These are phyloP conservation scores for Mellilla xanthometata DNA, from an alignment of 2,888 invertebrate species.

Conservation along the genomic window DNA sequence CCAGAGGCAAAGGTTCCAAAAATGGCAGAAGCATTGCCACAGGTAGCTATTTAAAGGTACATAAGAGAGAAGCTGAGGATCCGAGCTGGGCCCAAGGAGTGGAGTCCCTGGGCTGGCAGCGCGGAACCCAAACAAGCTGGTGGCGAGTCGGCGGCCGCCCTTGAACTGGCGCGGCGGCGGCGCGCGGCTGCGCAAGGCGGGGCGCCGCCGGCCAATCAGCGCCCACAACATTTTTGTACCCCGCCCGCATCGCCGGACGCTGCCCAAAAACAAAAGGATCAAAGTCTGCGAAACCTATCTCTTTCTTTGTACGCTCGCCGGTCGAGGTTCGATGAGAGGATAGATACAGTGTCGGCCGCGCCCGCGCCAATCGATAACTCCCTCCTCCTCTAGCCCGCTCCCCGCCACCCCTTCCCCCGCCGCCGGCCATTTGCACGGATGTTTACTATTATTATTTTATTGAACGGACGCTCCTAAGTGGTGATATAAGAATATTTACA, in stretches of 20 bases:
- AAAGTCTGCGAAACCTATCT: slow-evolving; percentile 83
- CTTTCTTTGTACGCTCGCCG: slow-evolving; percentile 80
- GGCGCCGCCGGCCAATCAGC: slow-evolving; percentile 78
- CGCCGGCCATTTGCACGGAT: slow-evolving; percentile 81
- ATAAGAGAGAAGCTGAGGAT: too few relatives aligned
- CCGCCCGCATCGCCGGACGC: slow-evolving; percentile 81
- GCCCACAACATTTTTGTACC: slow-evolving; percentile 80
- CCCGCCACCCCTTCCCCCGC: slow-evolving; percentile 42
- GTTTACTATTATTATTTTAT: slow-evolving; percentile 83
- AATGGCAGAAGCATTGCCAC: too few relatives aligned
- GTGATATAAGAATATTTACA: slow-evolving; percentile 74
- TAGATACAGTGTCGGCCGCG: slow-evolving; percentile 81
- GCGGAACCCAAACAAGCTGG: too few relatives aligned
- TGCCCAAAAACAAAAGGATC: slow-evolving; percentile 83
- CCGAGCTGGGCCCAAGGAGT: too few relatives aligned
- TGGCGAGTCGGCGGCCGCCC: slow-evolving; percentile 77
- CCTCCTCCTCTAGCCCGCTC: slow-evolving; percentile 47
- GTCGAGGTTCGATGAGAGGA: slow-evolving; percentile 81
- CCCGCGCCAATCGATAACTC: slow-evolving; percentile 76
- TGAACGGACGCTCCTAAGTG: slow-evolving; percentile 76
- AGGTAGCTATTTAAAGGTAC: too few relatives aligned
- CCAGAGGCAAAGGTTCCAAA: too few relatives aligned
- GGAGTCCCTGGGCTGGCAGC: too few relatives aligned
- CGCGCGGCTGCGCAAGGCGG: slow-evolving; percentile 65
- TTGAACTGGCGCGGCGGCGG: slow-evolving; percentile 69